phyloP scores from a whole-genome alignment of 1,140 invertebrate species.

The Cephus cinctus region DNA sequence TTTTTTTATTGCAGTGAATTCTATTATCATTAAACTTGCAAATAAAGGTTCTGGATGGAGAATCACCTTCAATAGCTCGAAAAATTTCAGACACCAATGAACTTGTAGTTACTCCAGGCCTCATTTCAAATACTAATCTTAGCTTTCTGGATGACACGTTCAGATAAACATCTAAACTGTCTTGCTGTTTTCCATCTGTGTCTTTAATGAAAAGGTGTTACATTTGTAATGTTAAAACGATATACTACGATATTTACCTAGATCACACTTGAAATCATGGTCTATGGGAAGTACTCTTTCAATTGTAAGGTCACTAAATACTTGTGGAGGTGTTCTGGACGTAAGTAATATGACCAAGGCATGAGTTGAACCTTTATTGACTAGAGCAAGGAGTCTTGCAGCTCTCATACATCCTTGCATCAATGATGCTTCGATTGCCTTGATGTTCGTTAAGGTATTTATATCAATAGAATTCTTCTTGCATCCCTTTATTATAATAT shows the following conservation, averaged over 20 bases:
- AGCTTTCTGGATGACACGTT: slow-evolving; percentile 61
- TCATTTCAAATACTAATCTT: slow-evolving; percentile 65
- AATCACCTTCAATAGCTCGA: slow-evolving; percentile 46
- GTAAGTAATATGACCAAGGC: slow-evolving; percentile 66
- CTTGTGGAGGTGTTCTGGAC: slow-evolving; percentile 61
- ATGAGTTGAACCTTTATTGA: slow-evolving; percentile 64
- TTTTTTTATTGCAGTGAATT: slow-evolving; percentile 10
- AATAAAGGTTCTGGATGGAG: background rate
- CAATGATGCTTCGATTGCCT: slow-evolving; percentile 56
- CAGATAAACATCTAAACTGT: slow-evolving; percentile 59
- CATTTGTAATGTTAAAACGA: slow-evolving; percentile 14
- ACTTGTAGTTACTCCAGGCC: slow-evolving; percentile 62
- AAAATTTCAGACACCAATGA: slow-evolving; percentile 61
- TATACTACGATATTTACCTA: slow-evolving; percentile 54
- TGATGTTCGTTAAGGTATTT: slow-evolving; percentile 28
- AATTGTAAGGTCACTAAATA: slow-evolving; percentile 69
- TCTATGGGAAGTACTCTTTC: slow-evolving; percentile 75
- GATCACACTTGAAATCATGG: slow-evolving; percentile 73
- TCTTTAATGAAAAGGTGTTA: slow-evolving; percentile 41
- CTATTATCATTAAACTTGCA: slow-evolving; percentile 10
- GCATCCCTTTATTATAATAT: background rate
- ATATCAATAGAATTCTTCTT: slow-evolving; percentile 7
- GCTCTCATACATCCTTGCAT: slow-evolving; percentile 60
- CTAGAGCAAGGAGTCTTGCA: slow-evolving; percentile 63
- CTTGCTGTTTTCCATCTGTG: slow-evolving; percentile 55